Percentiles rank a stretch among this genome's conserved stretches.
These are phyloP conservation scores for Mesembrinibis cayennensis DNA, from an alignment of 2,113 vertebrate genomes.

Conservation along the genomic window DNA sequence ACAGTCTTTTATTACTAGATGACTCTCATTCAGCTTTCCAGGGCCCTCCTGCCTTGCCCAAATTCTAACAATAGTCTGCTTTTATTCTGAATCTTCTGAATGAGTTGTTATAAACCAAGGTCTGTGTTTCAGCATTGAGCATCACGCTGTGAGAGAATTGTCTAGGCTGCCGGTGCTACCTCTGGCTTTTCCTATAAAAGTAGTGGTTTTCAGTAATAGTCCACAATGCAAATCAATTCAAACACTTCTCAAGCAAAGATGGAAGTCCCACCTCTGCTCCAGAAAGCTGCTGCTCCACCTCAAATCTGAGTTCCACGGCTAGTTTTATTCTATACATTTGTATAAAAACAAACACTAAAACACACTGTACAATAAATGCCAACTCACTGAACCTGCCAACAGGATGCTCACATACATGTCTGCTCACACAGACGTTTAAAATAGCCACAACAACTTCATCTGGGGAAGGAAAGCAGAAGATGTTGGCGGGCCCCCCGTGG, in stretches of 20 bases:
- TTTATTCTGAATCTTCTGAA: not conserved
- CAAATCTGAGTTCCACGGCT: not conserved
- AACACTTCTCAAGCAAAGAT: not conserved
- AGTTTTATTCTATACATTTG: not conserved
- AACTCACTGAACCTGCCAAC: not conserved
- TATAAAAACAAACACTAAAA: not conserved
- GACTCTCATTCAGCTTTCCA: not conserved
- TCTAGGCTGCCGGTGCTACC: not conserved
- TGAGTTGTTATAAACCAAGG: not conserved
- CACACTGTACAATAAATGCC: not conserved
- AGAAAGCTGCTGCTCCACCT: not conserved
- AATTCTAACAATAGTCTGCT: not conserved
- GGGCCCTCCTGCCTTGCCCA: not conserved
- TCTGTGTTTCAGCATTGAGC: not conserved
- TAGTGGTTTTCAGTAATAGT: not conserved
- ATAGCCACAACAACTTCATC: not conserved
- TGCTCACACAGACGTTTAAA: not conserved
- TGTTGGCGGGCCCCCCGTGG: not conserved
- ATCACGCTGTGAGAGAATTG: accelerated
- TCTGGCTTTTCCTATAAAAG: not conserved
- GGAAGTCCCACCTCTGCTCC: not conserved
- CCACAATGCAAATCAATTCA: not conserved
- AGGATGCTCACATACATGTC: not conserved
- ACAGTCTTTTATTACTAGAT: not conserved
- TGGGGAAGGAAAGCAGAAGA: not conserved